These are phyloP conservation scores for Hemibagrus wyckioides DNA, from an alignment of 2,113 vertebrate genomes.

Conservation along the genomic window DNA sequence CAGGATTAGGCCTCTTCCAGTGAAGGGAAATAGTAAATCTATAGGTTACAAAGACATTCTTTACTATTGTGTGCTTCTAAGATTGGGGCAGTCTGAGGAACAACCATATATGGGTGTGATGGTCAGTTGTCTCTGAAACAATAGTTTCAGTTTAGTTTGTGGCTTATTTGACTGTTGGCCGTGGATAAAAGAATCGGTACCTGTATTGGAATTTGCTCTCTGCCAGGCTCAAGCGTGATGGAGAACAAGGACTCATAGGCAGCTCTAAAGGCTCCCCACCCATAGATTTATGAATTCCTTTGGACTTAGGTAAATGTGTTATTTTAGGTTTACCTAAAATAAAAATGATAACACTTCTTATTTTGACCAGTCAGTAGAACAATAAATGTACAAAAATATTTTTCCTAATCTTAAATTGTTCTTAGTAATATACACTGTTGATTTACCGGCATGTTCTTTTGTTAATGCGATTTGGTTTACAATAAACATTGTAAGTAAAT, in stretches of 20 bases:
- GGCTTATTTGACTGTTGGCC: neutral
- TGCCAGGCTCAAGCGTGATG: conserved; percentile 72
- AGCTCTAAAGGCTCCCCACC: conserved; percentile 74
- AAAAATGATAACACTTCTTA: neutral
- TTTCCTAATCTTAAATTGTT: neutral
- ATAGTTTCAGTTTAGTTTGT: neutral
- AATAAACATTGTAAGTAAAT: conserved; percentile 85
- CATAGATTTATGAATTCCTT: conserved; percentile 57
- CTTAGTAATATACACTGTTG: neutral
- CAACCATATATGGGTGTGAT: neutral
- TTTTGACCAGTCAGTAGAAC: neutral
- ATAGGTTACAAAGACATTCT: neutral
- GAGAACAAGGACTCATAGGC: conserved; percentile 78
- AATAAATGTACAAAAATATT: neutral
- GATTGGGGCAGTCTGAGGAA: neutral
- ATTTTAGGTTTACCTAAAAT: conserved; percentile 72
- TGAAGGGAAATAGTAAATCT: neutral
- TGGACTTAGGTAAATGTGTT: conserved; percentile 68
- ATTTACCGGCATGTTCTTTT: conserved; percentile 78
- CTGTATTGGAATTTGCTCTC: conserved; percentile 69
- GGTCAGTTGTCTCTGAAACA: neutral
- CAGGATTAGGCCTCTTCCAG: neutral
- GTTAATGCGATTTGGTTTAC: conserved; percentile 89
- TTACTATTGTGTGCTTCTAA: neutral
- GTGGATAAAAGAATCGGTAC: conserved; percentile 58